phyloP scores from a whole-genome alignment of 2,113 vertebrate species.

The Fukomys damarensis region DNA sequence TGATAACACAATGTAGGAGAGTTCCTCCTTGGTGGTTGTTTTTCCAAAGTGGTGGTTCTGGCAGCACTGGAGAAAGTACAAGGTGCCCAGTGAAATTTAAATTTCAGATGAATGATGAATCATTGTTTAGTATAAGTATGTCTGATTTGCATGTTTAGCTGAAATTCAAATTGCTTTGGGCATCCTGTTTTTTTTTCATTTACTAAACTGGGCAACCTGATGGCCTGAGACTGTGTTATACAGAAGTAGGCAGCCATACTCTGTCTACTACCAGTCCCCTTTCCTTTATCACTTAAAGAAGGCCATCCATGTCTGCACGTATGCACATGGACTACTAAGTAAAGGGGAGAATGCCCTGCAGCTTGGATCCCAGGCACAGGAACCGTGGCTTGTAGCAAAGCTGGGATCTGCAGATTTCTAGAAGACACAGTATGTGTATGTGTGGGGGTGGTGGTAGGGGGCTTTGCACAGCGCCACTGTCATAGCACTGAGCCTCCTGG shows the following conservation, averaged over 20 bases:
- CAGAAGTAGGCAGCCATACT: background rate
- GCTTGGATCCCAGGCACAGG: background rate
- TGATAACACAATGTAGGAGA: background rate
- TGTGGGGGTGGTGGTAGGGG: accelerated
- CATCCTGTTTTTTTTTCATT: background rate
- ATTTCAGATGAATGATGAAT: constrained; percentile 32
- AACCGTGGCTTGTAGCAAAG: background rate
- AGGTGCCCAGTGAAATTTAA: background rate
- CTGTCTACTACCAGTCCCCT: background rate
- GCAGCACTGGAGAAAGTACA: background rate
- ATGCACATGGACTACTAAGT: background rate
- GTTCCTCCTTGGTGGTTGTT: background rate
- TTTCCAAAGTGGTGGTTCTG: background rate
- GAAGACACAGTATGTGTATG: background rate
- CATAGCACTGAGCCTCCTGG: background rate
- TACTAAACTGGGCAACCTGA: background rate
- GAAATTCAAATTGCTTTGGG: background rate
- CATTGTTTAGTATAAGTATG: background rate
- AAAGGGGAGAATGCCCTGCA: accelerated
- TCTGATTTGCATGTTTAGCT: background rate
- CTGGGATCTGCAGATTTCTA: accelerated
- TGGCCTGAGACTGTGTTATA: accelerated
- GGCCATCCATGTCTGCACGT: background rate
- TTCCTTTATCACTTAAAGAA: background rate
- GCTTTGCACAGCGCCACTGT: accelerated